These are phyloP conservation scores for Andricus quercusramuli DNA, from an alignment of 2,888 invertebrate species.

Conservation along the genomic window DNA sequence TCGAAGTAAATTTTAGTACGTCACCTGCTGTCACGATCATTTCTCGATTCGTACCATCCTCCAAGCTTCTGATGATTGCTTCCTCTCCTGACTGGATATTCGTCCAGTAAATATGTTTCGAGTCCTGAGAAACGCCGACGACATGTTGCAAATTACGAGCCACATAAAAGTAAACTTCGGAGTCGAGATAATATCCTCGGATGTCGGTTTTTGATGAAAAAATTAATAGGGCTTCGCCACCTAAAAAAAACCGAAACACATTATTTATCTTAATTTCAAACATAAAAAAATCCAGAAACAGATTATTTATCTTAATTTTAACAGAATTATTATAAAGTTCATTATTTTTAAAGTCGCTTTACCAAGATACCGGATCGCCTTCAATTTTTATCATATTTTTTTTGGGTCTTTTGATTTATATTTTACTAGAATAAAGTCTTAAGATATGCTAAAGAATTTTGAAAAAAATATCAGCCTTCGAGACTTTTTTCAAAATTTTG, in stretches of 20 bases:
- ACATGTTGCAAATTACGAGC: constrained; percentile 81
- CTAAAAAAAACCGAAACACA: constrained; percentile 70
- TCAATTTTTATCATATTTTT: too few relatives aligned
- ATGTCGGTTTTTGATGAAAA: constrained; percentile 85
- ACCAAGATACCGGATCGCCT: too few relatives aligned
- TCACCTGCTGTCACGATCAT: constrained; percentile 78
- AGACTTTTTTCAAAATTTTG: too few relatives aligned
- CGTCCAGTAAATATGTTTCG: constrained; percentile 88
- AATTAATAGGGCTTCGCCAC: constrained; percentile 84
- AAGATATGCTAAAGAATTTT: too few relatives aligned
- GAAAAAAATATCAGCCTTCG: too few relatives aligned
- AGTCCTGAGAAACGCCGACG: constrained; percentile 87
- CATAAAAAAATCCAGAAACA: neutral
- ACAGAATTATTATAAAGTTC: neutral
- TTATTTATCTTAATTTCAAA: neutral
- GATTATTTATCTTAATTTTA: neutral
- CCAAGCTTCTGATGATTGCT: constrained; percentile 83
- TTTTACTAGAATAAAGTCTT: too few relatives aligned
- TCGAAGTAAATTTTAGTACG: neutral
- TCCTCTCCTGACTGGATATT: constrained; percentile 86
- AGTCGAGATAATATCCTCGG: constrained; percentile 82
- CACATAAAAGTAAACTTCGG: constrained; percentile 80
- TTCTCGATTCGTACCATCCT: constrained; percentile 83
- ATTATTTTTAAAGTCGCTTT: neutral
- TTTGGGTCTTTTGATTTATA: too few relatives aligned